These are phyloP conservation scores for Halcyon smyrnensis DNA, from an alignment of 2,797 vertebrate species.

Conservation along the genomic window DNA sequence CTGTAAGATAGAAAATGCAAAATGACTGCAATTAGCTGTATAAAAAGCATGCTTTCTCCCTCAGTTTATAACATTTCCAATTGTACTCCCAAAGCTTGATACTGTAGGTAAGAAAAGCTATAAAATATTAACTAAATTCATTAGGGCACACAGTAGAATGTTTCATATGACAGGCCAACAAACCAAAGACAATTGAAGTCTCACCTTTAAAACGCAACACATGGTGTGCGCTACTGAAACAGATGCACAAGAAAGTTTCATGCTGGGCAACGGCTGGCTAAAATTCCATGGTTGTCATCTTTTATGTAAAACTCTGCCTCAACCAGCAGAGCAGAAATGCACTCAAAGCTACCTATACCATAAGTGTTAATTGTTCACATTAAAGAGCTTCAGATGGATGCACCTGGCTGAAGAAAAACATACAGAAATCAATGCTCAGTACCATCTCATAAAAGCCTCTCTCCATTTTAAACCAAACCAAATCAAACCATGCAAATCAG, in stretches of 20 bases:
- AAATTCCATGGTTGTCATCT: neutral
- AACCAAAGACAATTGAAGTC: neutral
- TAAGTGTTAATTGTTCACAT: neutral
- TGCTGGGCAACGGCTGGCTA: neutral
- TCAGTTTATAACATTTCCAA: neutral
- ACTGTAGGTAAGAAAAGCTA: neutral
- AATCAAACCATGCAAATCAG: neutral
- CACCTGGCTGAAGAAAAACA: neutral
- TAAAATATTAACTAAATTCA: neutral
- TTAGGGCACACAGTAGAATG: neutral
- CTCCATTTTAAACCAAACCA: neutral
- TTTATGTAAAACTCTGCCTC: neutral
- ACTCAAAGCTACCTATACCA: neutral
- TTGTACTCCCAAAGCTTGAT: neutral
- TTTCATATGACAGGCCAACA: neutral
- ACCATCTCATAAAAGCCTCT: neutral
- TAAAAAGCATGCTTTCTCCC: neutral
- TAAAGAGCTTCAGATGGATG: neutral
- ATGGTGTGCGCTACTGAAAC: neutral
- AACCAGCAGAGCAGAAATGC: neutral
- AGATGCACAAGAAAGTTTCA: neutral
- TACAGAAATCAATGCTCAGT: neutral
- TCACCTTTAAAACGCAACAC: neutral
- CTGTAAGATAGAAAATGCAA: neutral
- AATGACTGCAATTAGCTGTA: neutral